Conservation (phyloP, 2,888 invertebrate genomes). For the Agelastica alni region DNA sequence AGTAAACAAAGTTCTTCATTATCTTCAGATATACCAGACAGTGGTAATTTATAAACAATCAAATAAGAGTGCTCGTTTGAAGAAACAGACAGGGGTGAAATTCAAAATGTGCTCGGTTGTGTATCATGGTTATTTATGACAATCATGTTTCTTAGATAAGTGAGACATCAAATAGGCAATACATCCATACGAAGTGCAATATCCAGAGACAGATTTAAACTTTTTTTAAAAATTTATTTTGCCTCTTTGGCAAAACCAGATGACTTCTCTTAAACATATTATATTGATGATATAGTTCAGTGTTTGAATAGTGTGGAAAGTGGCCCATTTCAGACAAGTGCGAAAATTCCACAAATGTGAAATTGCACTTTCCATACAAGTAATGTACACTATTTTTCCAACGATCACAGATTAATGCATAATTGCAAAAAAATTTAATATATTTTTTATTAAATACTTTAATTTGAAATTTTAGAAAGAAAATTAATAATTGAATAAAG, state of each 20-base stretch:
- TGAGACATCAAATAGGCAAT: constrained; percentile 11
- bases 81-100: constrained; percentile 10
- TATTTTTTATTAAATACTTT: no score
- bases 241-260: constrained; percentile 9
- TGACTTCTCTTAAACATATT: constrained; percentile 11
- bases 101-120: constrained; percentile 9
- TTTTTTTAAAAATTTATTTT: constrained; percentile 17
- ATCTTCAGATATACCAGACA: neutral
- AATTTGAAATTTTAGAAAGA: no score
- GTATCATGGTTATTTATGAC: constrained; percentile 8
- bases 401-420: no score
- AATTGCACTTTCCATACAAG: no score
- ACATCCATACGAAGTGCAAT: constrained; percentile 11
- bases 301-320: constrained; percentile 9
- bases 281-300: constrained; percentile 10
- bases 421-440: no score
- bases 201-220: constrained; percentile 10
- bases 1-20: neutral
- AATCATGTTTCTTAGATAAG: no score
- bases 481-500: no score
- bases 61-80: neutral
- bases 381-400: no score
- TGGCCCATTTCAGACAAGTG: no score
- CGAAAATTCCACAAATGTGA: no score
- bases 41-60: neutral